Evolutionary conservation across 2,797 vertebrate genomes (phyloP).

Genomic region (Potorous gilbertii): DNA sequence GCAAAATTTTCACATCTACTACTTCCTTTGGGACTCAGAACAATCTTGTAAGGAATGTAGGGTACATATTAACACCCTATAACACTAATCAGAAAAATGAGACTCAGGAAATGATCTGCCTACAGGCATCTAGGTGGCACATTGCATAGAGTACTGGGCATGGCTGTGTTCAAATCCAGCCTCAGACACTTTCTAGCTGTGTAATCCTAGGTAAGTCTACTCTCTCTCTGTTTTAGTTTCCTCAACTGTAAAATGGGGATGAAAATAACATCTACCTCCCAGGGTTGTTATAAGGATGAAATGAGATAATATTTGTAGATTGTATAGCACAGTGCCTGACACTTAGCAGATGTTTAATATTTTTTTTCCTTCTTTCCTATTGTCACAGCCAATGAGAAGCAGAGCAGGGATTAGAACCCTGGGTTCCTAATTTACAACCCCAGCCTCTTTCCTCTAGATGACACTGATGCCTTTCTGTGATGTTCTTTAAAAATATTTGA

Average conservation of each 20-base stretch:
- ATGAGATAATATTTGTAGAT: not conserved
- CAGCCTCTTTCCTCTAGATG: not conserved
- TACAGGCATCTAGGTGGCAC: not conserved
- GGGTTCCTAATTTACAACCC: not conserved
- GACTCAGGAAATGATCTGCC: not conserved
- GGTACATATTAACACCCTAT: not conserved
- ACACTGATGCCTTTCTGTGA: not conserved
- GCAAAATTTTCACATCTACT: not conserved
- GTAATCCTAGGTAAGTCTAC: not conserved
- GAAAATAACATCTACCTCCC: not conserved
- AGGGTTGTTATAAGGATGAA: not conserved
- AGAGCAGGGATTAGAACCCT: not conserved
- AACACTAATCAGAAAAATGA: not conserved
- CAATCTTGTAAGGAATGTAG: not conserved
- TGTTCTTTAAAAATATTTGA: not conserved
- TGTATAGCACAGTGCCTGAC: not conserved
- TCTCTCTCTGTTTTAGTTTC: not conserved
- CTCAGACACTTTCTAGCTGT: not conserved
- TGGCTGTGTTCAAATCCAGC: not conserved
- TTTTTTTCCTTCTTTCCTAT: not conserved
- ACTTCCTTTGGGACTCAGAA: not conserved
- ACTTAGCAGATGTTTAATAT: not conserved
- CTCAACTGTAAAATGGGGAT: not conserved
- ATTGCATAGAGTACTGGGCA: not conserved
- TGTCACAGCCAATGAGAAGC: not conserved